Conservation (phyloP, 1,140 invertebrate genomes). For the Aculops lycopersici region DNA sequence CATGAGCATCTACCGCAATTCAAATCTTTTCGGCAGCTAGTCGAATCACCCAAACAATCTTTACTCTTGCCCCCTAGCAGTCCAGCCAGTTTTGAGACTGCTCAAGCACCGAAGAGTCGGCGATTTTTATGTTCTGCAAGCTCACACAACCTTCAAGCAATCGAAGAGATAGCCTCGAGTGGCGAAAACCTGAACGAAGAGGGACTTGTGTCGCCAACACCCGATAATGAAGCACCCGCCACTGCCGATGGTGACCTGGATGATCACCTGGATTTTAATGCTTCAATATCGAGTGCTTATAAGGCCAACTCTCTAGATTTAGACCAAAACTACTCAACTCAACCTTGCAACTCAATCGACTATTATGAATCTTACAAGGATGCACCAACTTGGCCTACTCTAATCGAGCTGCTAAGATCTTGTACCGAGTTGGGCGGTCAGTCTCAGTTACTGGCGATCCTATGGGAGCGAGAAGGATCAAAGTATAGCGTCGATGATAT, state of each 20-base stretch:
- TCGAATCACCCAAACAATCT: conserved; percentile 47
- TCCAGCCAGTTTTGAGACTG: too few relatives aligned
- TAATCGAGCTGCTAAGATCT: conserved; percentile 31
- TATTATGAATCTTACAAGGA: conserved; percentile 12
- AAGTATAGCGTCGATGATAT: conserved; percentile 32
- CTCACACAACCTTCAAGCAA: too few relatives aligned
- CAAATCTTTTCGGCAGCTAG: conserved; percentile 36
- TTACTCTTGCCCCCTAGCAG: conserved; percentile 88
- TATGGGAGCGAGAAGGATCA: conserved; percentile 44
- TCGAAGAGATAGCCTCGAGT: too few relatives aligned
- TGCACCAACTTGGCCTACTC: conserved; percentile 28
- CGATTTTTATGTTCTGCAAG: too few relatives aligned
- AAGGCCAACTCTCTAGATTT: conserved; percentile 29
- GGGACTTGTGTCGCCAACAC: too few relatives aligned
- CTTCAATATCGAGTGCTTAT: too few relatives aligned
- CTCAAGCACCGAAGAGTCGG: too few relatives aligned
- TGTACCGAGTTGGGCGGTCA: conserved; percentile 38
- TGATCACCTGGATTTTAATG: too few relatives aligned
- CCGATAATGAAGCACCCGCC: too few relatives aligned
- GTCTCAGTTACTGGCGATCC: conserved; percentile 47
- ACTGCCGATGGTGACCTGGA: too few relatives aligned
- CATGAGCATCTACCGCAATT: conserved; percentile 28
- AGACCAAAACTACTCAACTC: conserved; percentile 25
- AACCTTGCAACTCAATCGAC: too few relatives aligned
- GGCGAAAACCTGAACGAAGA: too few relatives aligned